These are phyloP conservation scores for Hymenochirus boettgeri DNA, from an alignment of 2,113 vertebrate species.

Conservation along the genomic window DNA sequence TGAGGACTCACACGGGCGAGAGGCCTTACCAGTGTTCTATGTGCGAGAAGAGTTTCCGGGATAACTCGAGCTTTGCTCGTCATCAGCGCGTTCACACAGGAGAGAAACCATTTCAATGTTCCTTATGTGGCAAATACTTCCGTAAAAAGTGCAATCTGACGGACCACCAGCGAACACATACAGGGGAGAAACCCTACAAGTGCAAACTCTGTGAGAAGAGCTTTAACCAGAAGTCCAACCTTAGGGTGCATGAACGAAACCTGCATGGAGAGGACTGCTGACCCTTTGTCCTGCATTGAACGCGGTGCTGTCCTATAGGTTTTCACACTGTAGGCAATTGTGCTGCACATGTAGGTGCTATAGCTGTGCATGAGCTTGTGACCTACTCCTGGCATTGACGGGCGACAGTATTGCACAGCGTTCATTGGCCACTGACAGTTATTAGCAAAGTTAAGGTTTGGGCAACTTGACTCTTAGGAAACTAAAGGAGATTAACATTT, in stretches of 20 bases:
- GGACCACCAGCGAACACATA: constrained; percentile 38
- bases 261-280: too few species aligned
- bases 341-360: too few species aligned
- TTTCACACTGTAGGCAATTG: too few species aligned
- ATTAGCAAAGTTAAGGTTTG: too few species aligned
- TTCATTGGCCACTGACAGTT: too few species aligned
- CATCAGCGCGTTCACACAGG: constrained; percentile 28
- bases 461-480: too few species aligned
- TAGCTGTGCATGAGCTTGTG: too few species aligned
- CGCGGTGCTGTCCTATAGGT: too few species aligned
- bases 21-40: constrained; percentile 11
- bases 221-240: constrained; percentile 21
- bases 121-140: constrained; percentile 20
- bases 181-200: constrained; percentile 41
- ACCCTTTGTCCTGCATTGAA: too few species aligned
- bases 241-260: constrained; percentile 19
- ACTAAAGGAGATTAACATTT: too few species aligned
- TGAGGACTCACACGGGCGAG: constrained; percentile 27
- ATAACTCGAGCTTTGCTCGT: constrained; percentile 20
- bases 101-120: constrained; percentile 23
- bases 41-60: constrained; percentile 28
- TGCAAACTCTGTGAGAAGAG: constrained; percentile 34
- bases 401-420: too few species aligned
- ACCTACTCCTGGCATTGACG: too few species aligned
- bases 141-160: constrained; percentile 10